Evolutionary conservation across 2,888 invertebrate species (phyloP), one percentile per base, ranked within the genome.

Genomic region (Luffia ferchaultella): DNA sequence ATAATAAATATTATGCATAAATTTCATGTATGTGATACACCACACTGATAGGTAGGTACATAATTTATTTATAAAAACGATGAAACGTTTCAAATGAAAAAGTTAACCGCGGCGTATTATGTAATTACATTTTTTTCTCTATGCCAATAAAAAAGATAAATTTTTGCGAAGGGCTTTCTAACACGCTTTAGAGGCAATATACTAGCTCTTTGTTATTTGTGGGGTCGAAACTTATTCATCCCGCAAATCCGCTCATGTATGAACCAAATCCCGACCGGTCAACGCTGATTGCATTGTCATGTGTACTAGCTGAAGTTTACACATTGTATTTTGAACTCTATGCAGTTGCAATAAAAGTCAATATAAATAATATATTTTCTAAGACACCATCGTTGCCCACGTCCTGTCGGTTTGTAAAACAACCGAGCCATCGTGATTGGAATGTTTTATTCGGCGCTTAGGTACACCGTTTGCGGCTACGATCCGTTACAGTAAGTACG

Each of bases 241-340:
- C 80, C 68, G 73, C 73, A 83, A 82, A 82, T 80, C 83, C 82
- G 76, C 68, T 78, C 82, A 79, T 82, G 83, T 82, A 80, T 76
- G 80, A 80, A 73, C 69, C 74, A 82, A 83, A 82, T 80, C 83
- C 82, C 72, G 74, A 72, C 67, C 77, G 83, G 83, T 83, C 83
- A 82, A 76, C 82, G 80, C 74, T 82, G 82, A 83, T 82, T 82
- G 83, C 83, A 78, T 79, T 82, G 83, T 82, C 83, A 80, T 82
- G 78, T 80, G 76, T 73, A n/a, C n/a, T n/a, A 70, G 68, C 67
- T 68, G 70, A 64, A 68, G 55, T 48, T 49, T 42, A 40, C 45
- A 16, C 45, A 40, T 17, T 49, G 50, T n/a, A 73, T 58, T 61
- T 57, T 52, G 46, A 54, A 57, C 62, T 61, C 64, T 69, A 20